Percentiles rank a stretch among this genome's conserved stretches.
Conservation (phyloP, 2,113 vertebrate genomes). For the Poeciliopsis retropinna region DNA sequence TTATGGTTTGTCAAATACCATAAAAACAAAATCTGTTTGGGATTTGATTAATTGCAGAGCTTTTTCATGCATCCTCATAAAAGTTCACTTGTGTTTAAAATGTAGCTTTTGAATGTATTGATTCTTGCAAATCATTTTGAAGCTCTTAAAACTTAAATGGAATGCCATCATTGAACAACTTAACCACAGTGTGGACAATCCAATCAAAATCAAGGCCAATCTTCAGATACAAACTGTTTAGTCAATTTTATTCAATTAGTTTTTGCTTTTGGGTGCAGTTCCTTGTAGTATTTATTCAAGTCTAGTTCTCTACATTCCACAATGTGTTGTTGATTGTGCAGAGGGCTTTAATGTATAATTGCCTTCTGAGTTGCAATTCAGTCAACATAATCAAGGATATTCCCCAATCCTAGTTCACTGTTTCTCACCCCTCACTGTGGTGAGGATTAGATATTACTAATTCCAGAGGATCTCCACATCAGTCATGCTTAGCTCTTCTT, state of each 20-base stretch:
- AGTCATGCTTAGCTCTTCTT: not conserved
- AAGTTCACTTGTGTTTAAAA: too few relatives aligned
- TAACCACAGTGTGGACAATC: too few relatives aligned
- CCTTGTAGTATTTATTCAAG: not conserved
- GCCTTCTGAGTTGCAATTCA: not conserved
- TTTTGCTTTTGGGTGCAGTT: not conserved
- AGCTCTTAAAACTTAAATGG: too few relatives aligned
- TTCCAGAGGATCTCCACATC: not conserved
- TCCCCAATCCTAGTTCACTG: not conserved
- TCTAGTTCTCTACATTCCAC: not conserved
- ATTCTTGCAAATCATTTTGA: too few relatives aligned
- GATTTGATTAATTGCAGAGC: too few relatives aligned
- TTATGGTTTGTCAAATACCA: not conserved
- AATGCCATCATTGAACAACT: too few relatives aligned
- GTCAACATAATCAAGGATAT: not conserved
- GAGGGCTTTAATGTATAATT: not conserved
- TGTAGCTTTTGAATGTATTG: too few relatives aligned
- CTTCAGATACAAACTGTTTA: not conserved
- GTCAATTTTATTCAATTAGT: not conserved
- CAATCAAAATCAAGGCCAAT: not conserved
- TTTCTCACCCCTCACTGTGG: not conserved
- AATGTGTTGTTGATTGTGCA: not conserved
- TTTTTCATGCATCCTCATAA: too few relatives aligned
- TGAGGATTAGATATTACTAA: not conserved
- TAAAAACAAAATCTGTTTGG: not conserved